Evolutionary conservation across 2,113 vertebrate species (phyloP), one percentile per base, ranked within the genome.

Genomic region (Bos javanicus): DNA sequence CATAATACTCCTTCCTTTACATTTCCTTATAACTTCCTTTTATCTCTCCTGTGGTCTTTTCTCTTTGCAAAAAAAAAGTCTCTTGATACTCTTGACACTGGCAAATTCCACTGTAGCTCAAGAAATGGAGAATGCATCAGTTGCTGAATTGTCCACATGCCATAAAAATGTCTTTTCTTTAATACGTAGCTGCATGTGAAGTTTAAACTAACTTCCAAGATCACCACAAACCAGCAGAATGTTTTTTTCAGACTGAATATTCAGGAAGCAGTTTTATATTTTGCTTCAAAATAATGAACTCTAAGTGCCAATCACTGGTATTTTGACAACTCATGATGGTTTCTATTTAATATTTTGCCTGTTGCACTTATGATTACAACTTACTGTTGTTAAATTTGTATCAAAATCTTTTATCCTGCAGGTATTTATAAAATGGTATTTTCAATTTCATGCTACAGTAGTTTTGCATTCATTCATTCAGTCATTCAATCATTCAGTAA

Each of bases 231-330:
- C 87, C 39, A 92, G 84, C 46, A 93, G 52, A 96, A 86, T 95
- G 52, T 48, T 93, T 96, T 96, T 92, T 95, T 89, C 56, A 93
- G 50, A 56, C 76, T 96, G 84, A 96, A 94, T 96, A 97, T 95
- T 98, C 90, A 95, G 80, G 56, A 96, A 97, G 96, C 54, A 95
- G 62, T 96, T 97, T 96, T 90, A 94, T 92, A 92, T 97, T 98
- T 97, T 91, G 93, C 76, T 93, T 97, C 94, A 97, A 95, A 98
- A 92, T 97, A 97, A 96, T 92, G 80, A 98, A 95, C 84, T 96
- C 87, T 94, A 81, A 85, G 54, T 96, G 90, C 54, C 84, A 95
- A 95, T 96, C 91, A 97, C 0, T 95, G 94, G 36, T 43, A 95
- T 97, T 95, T 80, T 87, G 57, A 86, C 64, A 98, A 97, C 64